Evolutionary conservation across 1,140 invertebrate species (phyloP).

Genomic region (Hypothenemus hampei): DNA sequence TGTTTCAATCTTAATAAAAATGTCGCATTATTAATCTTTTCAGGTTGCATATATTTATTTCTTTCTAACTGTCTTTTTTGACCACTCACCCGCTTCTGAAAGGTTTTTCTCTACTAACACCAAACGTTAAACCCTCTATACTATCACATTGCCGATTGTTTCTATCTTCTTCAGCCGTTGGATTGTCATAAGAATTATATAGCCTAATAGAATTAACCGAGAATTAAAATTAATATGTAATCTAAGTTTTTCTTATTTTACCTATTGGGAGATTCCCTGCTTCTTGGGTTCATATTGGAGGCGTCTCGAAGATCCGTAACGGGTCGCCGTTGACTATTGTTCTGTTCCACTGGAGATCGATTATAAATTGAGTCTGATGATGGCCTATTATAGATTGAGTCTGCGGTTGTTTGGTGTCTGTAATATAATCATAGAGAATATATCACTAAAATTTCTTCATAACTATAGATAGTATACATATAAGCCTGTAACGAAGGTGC

Average conservation of each 20-base stretch:
- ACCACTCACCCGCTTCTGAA: conserved; percentile 22
- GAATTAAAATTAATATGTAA: neutral
- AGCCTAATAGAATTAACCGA: neutral
- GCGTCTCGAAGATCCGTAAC: conserved; percentile 43
- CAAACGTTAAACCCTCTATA: conserved; percentile 28
- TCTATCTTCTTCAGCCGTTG: conserved; percentile 19
- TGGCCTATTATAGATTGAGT: conserved; percentile 3
- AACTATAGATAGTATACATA: too few species aligned
- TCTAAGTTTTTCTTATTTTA: conserved; percentile 11
- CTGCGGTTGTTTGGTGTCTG: conserved; percentile 6
- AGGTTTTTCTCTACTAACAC: conserved; percentile 19
- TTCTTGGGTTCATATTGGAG: conserved; percentile 44
- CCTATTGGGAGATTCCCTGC: conserved; percentile 39
- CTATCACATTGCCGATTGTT: conserved; percentile 34
- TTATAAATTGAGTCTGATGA: conserved; percentile 15
- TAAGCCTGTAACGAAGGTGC: too few species aligned
- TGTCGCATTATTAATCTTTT: too few species aligned
- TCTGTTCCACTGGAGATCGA: conserved; percentile 34
- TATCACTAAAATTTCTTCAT: too few species aligned
- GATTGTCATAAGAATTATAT: conserved; percentile 24
- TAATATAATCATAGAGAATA: too few species aligned
- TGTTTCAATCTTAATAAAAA: too few species aligned
- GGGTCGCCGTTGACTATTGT: conserved; percentile 40
- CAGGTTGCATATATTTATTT: too few species aligned
- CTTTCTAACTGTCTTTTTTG: neutral